Evolutionary conservation across 2,797 vertebrate species (phyloP).

Genomic region (Chiloscyllium punctatum): DNA sequence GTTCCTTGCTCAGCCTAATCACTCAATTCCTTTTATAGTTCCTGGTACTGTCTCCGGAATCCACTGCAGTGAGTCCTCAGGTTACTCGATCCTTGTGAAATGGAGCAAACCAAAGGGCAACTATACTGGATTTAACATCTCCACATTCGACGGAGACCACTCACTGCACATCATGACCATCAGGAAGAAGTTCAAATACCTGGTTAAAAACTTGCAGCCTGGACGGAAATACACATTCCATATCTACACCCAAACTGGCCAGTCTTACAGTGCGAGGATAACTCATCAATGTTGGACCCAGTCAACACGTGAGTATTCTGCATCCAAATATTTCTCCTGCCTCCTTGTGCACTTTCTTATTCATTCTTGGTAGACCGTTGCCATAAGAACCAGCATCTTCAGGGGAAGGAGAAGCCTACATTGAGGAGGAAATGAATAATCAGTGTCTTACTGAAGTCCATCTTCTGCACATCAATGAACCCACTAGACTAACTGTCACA

Average conservation of each 20-base stretch:
- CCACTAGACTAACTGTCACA: neutral
- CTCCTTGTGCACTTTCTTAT: neutral
- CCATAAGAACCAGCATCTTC: neutral
- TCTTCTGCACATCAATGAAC: neutral
- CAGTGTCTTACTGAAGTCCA: neutral
- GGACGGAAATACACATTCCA: neutral
- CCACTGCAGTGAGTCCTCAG: fast-evolving
- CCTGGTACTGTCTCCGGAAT: fast-evolving
- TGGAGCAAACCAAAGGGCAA: neutral
- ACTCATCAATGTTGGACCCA: neutral
- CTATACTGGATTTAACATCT: neutral
- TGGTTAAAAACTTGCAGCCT: neutral
- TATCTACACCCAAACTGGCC: neutral
- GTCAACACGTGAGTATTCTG: neutral
- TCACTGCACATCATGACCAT: too few relatives aligned
- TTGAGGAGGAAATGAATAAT: neutral
- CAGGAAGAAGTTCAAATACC: fast-evolving
- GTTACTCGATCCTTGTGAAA: neutral
- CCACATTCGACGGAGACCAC: fast-evolving
- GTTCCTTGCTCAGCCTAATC: neutral
- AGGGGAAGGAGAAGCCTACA: neutral
- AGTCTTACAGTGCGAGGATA: neutral
- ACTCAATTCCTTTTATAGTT: neutral
- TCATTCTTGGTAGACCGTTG: neutral
- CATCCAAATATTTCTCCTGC: neutral